Percentiles rank a stretch among this genome's conserved stretches.
These are phyloP conservation scores for Selene dorsalis DNA, from an alignment of 2,797 vertebrate genomes.

Conservation along the genomic window DNA sequence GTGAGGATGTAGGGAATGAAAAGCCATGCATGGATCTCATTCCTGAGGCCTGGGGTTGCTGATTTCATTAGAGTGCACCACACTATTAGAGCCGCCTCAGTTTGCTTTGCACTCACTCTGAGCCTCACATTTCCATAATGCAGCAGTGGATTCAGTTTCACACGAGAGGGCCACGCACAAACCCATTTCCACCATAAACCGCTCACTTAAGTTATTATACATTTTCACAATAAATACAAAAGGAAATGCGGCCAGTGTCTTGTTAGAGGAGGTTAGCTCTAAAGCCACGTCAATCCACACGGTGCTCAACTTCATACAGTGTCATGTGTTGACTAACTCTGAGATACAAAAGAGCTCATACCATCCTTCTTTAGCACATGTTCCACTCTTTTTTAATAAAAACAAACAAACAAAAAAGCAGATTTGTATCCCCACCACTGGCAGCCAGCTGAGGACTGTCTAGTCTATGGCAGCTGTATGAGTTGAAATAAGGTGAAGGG, in stretches of 20 bases:
- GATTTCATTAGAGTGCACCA: conserved; percentile 83
- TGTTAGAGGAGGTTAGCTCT: conserved; percentile 65
- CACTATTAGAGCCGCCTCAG: conserved; percentile 81
- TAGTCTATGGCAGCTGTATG: conserved; percentile 13
- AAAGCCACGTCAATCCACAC: conserved; percentile 56
- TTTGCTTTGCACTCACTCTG: conserved; percentile 78
- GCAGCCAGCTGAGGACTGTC: conserved; percentile 16
- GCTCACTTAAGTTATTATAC: conserved; percentile 78
- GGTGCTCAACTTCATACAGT: conserved; percentile 37
- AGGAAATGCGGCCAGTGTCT: conserved; percentile 71
- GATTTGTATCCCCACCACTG: conserved; percentile 12
- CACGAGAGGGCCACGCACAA: conserved; percentile 70
- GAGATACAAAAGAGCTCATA: conserved; percentile 17
- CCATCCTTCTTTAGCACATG: neutral
- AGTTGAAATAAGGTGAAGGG: conserved; percentile 64
- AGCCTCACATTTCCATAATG: conserved; percentile 82
- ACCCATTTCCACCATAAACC: conserved; percentile 82
- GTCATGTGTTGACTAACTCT: conserved; percentile 41
- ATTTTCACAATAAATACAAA: conserved; percentile 83
- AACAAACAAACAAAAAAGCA: no score
- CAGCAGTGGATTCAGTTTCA: conserved; percentile 80
- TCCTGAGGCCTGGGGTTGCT: conserved; percentile 81
- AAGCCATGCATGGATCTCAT: conserved; percentile 71
- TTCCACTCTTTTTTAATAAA: neutral
- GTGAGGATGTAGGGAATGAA: conserved; percentile 76